Percentiles rank a stretch among this genome's conserved stretches.
These are phyloP conservation scores for Amblyjoppa proteus DNA, from an alignment of 2,888 invertebrate genomes.

Conservation along the genomic window DNA sequence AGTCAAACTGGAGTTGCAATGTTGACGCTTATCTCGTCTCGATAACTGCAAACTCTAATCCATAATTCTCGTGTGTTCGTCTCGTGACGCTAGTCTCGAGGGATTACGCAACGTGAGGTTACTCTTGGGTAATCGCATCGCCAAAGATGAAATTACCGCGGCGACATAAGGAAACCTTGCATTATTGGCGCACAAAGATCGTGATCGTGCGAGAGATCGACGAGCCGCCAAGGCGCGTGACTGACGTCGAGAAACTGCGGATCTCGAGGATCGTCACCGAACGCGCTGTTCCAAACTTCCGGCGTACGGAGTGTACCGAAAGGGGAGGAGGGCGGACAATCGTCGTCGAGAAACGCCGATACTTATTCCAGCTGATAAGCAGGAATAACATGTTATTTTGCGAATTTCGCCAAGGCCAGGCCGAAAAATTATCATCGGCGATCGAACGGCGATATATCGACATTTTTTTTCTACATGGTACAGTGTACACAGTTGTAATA, in stretches of 20 bases:
- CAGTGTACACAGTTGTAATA: too few relatives aligned
- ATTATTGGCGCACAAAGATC: slow-evolving; percentile 39
- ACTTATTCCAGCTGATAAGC: too few relatives aligned
- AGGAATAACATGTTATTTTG: not conserved
- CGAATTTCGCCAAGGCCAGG: slow-evolving; percentile 33
- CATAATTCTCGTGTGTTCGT: slow-evolving; percentile 40
- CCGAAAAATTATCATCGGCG: not conserved
- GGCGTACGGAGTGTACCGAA: too few relatives aligned
- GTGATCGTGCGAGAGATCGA: slow-evolving; percentile 21
- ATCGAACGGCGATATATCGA: too few relatives aligned
- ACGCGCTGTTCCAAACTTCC: too few relatives aligned
- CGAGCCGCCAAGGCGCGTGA: not conserved
- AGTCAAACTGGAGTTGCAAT: slow-evolving; percentile 18
- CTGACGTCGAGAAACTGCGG: not conserved
- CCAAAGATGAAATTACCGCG: slow-evolving; percentile 62
- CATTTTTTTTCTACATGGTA: too few relatives aligned
- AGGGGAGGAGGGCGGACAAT: too few relatives aligned
- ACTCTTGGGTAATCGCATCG: slow-evolving; percentile 61
- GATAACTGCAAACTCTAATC: slow-evolving; percentile 24
- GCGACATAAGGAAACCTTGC: slow-evolving; percentile 6
- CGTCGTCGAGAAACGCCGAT: too few relatives aligned
- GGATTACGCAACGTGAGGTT: slow-evolving; percentile 59
- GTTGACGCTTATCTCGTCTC: slow-evolving; percentile 26
- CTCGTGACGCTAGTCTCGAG: slow-evolving; percentile 33
- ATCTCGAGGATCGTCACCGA: slow-evolving; percentile 1